phyloP scores from a whole-genome alignment of 2,113 vertebrate genomes.

The Lophotis ruficrista region DNA sequence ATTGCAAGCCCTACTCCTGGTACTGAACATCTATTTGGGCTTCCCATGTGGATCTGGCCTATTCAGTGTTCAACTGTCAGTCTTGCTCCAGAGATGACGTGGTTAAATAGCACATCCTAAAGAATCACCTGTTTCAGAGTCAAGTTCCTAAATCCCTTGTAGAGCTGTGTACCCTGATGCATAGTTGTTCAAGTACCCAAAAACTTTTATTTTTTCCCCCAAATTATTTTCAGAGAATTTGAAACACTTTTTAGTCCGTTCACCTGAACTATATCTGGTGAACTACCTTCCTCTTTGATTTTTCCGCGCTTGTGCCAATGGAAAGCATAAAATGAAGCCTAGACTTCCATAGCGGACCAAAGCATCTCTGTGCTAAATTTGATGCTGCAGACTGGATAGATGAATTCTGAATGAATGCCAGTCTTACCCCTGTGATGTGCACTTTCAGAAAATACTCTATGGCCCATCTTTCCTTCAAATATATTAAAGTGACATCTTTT shows the following conservation, averaged over 20 bases:
- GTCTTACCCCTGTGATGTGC: neutral
- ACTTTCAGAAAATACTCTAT: constrained; percentile 3
- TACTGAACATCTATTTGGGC: neutral
- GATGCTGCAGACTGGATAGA: neutral
- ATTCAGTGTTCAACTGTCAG: neutral
- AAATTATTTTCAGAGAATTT: neutral
- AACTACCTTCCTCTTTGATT: neutral
- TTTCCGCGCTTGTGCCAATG: neutral
- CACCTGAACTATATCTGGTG: neutral
- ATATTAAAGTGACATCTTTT: constrained; percentile 5
- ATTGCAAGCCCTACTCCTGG: neutral
- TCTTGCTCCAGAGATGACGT: neutral
- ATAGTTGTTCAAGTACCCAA: neutral
- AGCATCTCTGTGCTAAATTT: neutral
- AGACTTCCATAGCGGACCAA: neutral
- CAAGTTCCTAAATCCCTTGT: neutral
- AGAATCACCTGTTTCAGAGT: neutral
- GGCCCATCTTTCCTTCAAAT: neutral
- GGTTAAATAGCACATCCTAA: neutral
- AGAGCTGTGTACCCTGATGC: neutral
- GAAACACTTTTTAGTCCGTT: neutral
- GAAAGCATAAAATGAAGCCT: neutral
- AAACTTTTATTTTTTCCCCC: neutral
- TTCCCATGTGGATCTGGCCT: neutral
- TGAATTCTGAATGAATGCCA: neutral